Evolutionary conservation across 2,888 invertebrate species (phyloP).

Genomic region (Scaptomyza polygonia): DNA sequence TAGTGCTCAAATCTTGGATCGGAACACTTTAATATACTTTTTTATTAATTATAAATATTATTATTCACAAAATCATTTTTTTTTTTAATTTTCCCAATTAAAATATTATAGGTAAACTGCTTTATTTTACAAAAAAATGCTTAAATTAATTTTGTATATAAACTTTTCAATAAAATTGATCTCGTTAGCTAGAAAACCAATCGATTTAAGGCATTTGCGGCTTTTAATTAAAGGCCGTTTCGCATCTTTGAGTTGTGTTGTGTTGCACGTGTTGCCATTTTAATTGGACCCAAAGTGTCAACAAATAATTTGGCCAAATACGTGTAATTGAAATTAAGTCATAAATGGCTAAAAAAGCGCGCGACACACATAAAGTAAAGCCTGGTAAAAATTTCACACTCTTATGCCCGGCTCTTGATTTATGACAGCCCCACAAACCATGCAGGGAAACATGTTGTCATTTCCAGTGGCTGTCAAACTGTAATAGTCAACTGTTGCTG

Average conservation of each 20-base stretch:
- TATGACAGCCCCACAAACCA: constrained; percentile 61
- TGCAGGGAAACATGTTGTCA: constrained; percentile 62
- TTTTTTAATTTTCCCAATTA: too few relatives aligned
- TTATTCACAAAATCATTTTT: too few relatives aligned
- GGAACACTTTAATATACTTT: too few relatives aligned
- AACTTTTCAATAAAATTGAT: not conserved
- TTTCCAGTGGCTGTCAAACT: constrained; percentile 63
- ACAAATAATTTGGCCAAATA: constrained; percentile 78
- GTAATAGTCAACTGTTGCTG: constrained; percentile 2
- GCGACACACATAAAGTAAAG: constrained; percentile 57
- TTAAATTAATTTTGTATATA: too few relatives aligned
- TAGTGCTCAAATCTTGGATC: too few relatives aligned
- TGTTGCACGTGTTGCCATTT: constrained; percentile 75
- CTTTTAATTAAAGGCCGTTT: constrained; percentile 24
- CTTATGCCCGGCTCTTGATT: constrained; percentile 61
- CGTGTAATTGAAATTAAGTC: constrained; percentile 78
- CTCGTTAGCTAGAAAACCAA: constrained; percentile 1
- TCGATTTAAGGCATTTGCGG: not conserved
- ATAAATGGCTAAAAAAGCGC: constrained; percentile 76
- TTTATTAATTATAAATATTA: too few relatives aligned
- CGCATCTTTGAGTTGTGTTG: constrained; percentile 31
- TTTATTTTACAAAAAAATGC: too few relatives aligned
- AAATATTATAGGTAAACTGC: too few relatives aligned
- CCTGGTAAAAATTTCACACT: constrained; percentile 73
- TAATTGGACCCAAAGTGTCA: constrained; percentile 73